These are phyloP conservation scores for Sparidentex hasta DNA, from an alignment of 2,797 vertebrate genomes.

Conservation along the genomic window DNA sequence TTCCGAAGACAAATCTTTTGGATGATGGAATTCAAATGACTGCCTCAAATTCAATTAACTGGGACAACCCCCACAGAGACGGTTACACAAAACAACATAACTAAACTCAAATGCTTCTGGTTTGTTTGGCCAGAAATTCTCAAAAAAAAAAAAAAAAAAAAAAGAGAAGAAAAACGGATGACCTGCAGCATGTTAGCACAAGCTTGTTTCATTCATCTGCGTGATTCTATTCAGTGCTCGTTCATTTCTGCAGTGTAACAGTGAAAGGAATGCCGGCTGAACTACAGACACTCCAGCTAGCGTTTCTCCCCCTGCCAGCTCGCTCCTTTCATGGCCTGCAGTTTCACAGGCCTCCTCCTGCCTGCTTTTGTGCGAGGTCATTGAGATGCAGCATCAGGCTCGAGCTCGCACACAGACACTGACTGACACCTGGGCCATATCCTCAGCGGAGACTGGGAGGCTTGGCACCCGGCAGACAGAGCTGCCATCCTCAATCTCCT, in stretches of 20 bases:
- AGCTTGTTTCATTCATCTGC: slow-evolving; percentile 51
- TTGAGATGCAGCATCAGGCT: slow-evolving; percentile 79
- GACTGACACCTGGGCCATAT: slow-evolving; percentile 65
- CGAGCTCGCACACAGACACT: slow-evolving; percentile 39
- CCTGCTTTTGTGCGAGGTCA: slow-evolving; percentile 72
- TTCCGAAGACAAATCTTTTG: background rate
- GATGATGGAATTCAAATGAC: slow-evolving; percentile 59
- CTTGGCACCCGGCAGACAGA: slow-evolving; percentile 55
- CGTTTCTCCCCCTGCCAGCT: slow-evolving; percentile 50
- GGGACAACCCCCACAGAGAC: slow-evolving; percentile 8
- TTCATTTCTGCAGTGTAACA: slow-evolving; percentile 25
- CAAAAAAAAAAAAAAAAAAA: background rate
- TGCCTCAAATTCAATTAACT: slow-evolving; percentile 37
- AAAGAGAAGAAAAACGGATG: background rate
- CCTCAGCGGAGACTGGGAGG: slow-evolving; percentile 46
- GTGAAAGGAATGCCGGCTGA: slow-evolving; percentile 53
- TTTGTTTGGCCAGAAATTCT: slow-evolving; percentile 21
- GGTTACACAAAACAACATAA: slow-evolving; percentile 26
- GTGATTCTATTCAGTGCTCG: slow-evolving; percentile 51
- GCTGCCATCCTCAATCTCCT: slow-evolving; percentile 43
- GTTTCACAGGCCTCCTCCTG: slow-evolving; percentile 65
- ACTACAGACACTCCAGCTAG: slow-evolving; percentile 41
- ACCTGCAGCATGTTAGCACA: slow-evolving; percentile 20
- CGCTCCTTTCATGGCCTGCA: slow-evolving; percentile 53
- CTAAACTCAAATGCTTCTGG: slow-evolving; percentile 31